Conservation (phyloP, 2,888 invertebrate species). For the Pandemis cinnamomeana region DNA sequence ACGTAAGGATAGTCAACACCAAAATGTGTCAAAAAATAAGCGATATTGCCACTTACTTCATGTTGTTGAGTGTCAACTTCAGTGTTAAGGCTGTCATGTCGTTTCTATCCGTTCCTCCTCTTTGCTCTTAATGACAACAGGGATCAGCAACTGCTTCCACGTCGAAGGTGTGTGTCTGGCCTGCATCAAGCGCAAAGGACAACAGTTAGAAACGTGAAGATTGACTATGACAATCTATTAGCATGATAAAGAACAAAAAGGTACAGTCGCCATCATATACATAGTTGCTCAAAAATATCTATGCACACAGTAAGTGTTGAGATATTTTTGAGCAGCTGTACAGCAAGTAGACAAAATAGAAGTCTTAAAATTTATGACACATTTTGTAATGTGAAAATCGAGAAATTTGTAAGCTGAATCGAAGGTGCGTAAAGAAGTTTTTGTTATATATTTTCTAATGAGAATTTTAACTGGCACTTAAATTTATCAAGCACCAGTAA, state of each 20-base stretch:
- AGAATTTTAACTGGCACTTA: conserved; percentile 25
- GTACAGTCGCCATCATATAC: too few relatives aligned
- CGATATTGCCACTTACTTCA: too few relatives aligned
- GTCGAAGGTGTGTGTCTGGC: not conserved
- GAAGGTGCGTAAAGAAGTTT: conserved; percentile 66
- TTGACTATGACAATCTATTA: not conserved
- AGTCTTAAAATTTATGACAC: conserved; percentile 49
- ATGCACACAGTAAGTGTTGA: too few relatives aligned
- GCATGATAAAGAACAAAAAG: not conserved
- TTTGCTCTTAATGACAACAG: not conserved
- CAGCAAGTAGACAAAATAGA: not conserved
- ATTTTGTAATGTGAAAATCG: conserved; percentile 48
- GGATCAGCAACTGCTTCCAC: not conserved
- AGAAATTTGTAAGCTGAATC: conserved; percentile 70
- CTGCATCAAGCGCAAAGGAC: not conserved
- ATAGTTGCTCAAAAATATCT: too few relatives aligned
- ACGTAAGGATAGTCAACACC: conserved; percentile 31
- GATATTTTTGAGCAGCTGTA: too few relatives aligned
- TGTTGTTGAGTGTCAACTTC: too few relatives aligned
- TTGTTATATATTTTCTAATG: conserved; percentile 42
- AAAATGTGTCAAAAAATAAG: conserved; percentile 43
- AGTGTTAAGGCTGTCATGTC: not conserved
- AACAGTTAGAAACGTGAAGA: not conserved
- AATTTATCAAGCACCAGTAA: conserved; percentile 18
- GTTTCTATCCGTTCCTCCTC: not conserved